phyloP scores from a whole-genome alignment of 2,888 invertebrate genomes.

The Eucera pruinosa region DNA sequence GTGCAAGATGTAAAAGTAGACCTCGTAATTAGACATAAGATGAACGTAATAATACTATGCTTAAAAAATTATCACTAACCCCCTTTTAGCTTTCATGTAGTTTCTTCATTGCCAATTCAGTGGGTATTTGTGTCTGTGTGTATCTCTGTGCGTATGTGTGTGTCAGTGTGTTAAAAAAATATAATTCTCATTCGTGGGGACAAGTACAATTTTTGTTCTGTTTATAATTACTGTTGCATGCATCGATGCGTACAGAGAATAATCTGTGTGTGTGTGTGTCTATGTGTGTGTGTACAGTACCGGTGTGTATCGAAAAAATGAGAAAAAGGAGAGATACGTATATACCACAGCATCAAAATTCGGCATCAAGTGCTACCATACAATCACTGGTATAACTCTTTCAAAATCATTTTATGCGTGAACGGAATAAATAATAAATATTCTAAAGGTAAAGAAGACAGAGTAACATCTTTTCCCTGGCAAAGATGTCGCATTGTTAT shows the following conservation, averaged over 20 bases:
- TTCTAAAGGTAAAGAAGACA: constrained; percentile 61
- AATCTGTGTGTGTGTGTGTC: too few relatives aligned
- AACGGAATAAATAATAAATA: constrained; percentile 74
- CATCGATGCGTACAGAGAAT: constrained; percentile 46
- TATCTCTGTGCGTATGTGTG: too few relatives aligned
- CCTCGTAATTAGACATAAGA: constrained; percentile 10
- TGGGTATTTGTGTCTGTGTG: too few relatives aligned
- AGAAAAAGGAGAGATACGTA: constrained; percentile 32
- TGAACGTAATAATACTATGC: constrained; percentile 27
- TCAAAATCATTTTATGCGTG: constrained; percentile 34
- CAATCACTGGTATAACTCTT: constrained; percentile 43
- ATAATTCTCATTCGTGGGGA: not conserved
- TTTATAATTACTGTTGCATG: constrained; percentile 44
- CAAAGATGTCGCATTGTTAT: constrained; percentile 61
- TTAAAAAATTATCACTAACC: constrained; percentile 21
- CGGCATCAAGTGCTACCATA: constrained; percentile 38
- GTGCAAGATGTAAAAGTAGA: constrained; percentile 12
- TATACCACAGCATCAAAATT: constrained; percentile 44
- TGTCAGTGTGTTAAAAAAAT: not conserved
- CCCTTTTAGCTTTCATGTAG: too few relatives aligned
- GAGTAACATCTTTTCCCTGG: constrained; percentile 56
- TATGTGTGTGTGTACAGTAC: too few relatives aligned
- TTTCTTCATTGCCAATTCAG: constrained; percentile 28
- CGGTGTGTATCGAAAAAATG: constrained; percentile 1
- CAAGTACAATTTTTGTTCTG: constrained; percentile 27